phyloP scores from a whole-genome alignment of 30 jellyfish, hydroid and myxozoan genomes.

The Hydractinia symbiolongicarpus region DNA sequence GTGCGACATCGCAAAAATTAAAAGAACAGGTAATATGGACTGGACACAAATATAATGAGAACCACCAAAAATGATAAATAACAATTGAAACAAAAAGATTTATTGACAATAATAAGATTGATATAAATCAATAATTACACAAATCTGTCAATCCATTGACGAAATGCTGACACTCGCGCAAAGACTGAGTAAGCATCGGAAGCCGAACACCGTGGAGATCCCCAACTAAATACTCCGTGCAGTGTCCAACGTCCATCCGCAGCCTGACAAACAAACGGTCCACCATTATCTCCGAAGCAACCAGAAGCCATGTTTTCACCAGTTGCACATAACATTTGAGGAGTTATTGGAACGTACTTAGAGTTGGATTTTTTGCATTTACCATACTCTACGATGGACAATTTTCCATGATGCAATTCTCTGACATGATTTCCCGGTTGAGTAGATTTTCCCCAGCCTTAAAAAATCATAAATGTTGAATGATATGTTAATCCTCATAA shows the following conservation, averaged over 20 bases:
- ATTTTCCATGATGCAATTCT: not conserved
- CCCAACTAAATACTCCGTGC: constrained; percentile 5
- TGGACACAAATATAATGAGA: no score
- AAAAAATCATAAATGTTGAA: no score
- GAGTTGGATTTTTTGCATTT: not conserved
- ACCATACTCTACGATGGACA: not conserved
- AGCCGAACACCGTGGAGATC: not conserved
- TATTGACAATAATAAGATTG: no score
- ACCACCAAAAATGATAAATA: no score
- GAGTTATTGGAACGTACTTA: constrained; percentile 1
- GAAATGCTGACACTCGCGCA: not conserved
- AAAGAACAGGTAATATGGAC: no score
- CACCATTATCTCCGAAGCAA: not conserved
- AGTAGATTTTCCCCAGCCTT: no score
- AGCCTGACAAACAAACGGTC: constrained; percentile 13
- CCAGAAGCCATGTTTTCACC: not conserved
- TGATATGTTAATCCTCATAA: no score
- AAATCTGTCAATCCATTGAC: not conserved
- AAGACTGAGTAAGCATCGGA: not conserved
- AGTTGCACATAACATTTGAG: not conserved
- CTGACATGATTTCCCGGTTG: no score
- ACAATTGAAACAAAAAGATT: no score
- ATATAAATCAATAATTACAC: no score
- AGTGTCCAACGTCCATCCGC: not conserved
- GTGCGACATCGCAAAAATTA: no score